phyloP scores from a whole-genome alignment of 2,797 vertebrate genomes.

The Fistularia commersonii region DNA sequence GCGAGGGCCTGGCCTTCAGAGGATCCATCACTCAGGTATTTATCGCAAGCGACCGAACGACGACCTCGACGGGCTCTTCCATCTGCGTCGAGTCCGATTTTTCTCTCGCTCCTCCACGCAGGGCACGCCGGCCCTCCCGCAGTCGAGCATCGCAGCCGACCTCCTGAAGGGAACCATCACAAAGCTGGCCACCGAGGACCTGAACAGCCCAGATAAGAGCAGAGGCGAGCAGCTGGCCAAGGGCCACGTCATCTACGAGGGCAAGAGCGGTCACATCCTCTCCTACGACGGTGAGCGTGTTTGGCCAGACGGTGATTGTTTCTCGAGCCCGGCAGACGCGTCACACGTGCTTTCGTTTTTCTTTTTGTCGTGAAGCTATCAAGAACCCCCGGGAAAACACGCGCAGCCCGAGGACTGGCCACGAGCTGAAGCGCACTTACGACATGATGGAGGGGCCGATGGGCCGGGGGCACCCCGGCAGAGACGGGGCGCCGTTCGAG shows the following conservation, averaged over 20 bases:
- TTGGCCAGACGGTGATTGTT: too few species aligned
- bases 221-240: slow-evolving; percentile 87
- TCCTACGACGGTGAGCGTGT: slow-evolving; percentile 83
- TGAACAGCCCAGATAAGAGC: slow-evolving; percentile 84
- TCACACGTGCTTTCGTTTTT: too few species aligned
- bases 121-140: slow-evolving; percentile 91
- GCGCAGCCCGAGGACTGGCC: slow-evolving; percentile 87
- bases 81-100: too few species aligned
- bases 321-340: too few species aligned
- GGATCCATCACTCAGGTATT: slow-evolving; percentile 94
- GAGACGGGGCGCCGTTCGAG: slow-evolving; percentile 88
- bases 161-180: slow-evolving; percentile 89
- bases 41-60: neutral
- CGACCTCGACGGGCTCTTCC: too few species aligned
- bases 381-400: slow-evolving; percentile 95
- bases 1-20: slow-evolving; percentile 80
- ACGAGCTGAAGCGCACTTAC: slow-evolving; percentile 92
- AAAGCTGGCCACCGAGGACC: slow-evolving; percentile 87
- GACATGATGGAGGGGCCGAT: slow-evolving; percentile 92
- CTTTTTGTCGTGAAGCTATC: slow-evolving; percentile 73
- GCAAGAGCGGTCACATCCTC: slow-evolving; percentile 93
- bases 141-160: slow-evolving; percentile 88
- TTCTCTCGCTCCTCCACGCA: too few species aligned
- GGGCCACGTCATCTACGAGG: slow-evolving; percentile 96
- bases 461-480: slow-evolving; percentile 82